phyloP scores from a whole-genome alignment of 2,888 invertebrate species.

The Eutolmus rufibarbis region DNA sequence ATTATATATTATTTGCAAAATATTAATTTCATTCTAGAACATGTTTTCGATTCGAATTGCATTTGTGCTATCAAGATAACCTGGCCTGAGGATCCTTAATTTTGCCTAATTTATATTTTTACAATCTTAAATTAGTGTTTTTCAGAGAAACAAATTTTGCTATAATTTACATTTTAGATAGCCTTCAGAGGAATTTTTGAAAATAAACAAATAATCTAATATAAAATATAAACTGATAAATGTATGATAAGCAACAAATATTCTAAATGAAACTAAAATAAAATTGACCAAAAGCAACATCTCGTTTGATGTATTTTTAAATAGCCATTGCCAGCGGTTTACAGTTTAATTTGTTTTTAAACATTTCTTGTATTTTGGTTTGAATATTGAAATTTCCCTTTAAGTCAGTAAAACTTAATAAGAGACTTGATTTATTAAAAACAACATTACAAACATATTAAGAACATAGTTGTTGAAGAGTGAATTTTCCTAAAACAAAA shows the following conservation, averaged over 20 bases:
- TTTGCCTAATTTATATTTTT: neutral
- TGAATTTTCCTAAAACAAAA: no score
- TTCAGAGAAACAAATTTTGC: neutral
- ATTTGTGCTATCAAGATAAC: neutral
- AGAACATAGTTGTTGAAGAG: no score
- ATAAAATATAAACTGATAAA: neutral
- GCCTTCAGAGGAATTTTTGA: neutral
- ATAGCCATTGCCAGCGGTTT: no score
- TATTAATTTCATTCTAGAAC: neutral
- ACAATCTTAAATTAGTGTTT: neutral
- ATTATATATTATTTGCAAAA: neutral
- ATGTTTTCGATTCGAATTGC: neutral
- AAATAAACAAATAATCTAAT: neutral
- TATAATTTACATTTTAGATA: neutral
- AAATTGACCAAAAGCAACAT: neutral
- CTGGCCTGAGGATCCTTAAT: neutral
- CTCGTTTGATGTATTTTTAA: no score
- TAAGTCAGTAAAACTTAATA: no score
- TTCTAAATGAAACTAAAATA: neutral
- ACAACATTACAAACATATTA: no score
- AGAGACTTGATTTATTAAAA: no score
- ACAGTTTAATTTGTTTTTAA: no score
- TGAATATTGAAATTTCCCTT: no score
- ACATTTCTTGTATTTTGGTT: no score
- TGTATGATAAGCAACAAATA: neutral